A percentile compares a stretch with the other conserved stretches of the same genome.
Conservation (phyloP, 2,797 vertebrate species). For the Anniella stebbinsi region DNA sequence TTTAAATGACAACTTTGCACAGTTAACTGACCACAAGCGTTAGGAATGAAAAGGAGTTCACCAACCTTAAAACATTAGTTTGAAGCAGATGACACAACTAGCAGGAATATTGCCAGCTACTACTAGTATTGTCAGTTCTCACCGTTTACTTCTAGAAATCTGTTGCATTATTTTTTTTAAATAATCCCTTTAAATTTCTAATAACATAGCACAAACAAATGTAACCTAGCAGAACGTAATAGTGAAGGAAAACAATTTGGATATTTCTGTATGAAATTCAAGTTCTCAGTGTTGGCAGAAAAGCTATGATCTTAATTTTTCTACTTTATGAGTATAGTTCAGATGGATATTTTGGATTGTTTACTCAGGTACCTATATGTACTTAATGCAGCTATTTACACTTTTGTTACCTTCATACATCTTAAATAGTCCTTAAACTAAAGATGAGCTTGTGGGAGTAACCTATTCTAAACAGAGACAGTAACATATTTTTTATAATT, state of each 20-base stretch:
- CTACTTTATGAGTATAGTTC: neutral
- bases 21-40: slow-evolving; percentile 56
- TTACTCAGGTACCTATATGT: neutral
- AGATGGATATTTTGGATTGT: neutral
- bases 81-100: neutral
- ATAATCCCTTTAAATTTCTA: slow-evolving; percentile 14
- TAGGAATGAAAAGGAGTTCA: slow-evolving; percentile 21
- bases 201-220: neutral
- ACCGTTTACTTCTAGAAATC: neutral
- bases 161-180: slow-evolving; percentile 13
- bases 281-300: neutral
- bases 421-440: neutral
- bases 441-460: neutral
- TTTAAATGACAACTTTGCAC: slow-evolving; percentile 54
- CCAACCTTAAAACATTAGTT: neutral
- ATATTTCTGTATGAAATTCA: slow-evolving; percentile 2
- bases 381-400: neutral
- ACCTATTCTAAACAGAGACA: neutral
- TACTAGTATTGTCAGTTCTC: neutral
- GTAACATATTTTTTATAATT: neutral
- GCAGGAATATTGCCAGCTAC: neutral
- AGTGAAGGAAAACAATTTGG: neutral
- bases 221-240: neutral
- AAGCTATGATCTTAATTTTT: neutral
- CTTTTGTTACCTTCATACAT: neutral